Conservation (phyloP, 2,113 vertebrate genomes). For the Varanus komodoensis region DNA sequence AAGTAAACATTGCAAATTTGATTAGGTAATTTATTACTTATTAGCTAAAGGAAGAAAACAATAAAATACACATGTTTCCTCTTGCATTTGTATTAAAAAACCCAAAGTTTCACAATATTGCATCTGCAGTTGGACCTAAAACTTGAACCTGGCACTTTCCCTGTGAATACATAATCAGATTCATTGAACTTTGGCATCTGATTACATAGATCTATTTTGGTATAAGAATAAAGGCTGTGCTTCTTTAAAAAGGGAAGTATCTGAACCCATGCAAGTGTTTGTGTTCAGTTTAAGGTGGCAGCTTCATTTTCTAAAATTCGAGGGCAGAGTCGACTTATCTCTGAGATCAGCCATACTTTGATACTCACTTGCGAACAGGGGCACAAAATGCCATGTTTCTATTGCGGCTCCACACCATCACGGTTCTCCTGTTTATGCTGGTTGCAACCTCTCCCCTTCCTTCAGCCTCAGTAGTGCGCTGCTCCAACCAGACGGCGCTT, state of each 20-base stretch:
- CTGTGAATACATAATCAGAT: neutral
- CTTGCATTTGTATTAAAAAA: neutral
- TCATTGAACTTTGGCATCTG: neutral
- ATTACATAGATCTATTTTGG: neutral
- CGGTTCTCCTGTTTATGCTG: no score
- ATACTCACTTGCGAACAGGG: no score
- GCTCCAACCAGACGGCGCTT: no score
- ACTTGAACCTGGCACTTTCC: conserved; percentile 2
- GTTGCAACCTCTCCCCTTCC: no score
- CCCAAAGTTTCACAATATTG: conserved; percentile 1
- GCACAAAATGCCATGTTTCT: no score
- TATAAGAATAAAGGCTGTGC: neutral
- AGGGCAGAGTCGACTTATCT: neutral
- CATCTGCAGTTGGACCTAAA: neutral
- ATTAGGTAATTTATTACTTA: conserved; percentile 7
- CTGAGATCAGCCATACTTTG: no score
- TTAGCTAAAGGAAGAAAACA: neutral
- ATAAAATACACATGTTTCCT: neutral
- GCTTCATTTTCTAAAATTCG: neutral
- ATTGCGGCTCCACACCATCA: no score
- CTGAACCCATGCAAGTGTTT: neutral
- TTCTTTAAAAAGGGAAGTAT: neutral
- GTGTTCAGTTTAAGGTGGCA: neutral
- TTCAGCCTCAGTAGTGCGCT: no score
- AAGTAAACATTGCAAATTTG: conserved; percentile 13